Evolutionary conservation across 1,140 invertebrate species (phyloP).

Genomic region (Aphaenogaster rudis): DNA sequence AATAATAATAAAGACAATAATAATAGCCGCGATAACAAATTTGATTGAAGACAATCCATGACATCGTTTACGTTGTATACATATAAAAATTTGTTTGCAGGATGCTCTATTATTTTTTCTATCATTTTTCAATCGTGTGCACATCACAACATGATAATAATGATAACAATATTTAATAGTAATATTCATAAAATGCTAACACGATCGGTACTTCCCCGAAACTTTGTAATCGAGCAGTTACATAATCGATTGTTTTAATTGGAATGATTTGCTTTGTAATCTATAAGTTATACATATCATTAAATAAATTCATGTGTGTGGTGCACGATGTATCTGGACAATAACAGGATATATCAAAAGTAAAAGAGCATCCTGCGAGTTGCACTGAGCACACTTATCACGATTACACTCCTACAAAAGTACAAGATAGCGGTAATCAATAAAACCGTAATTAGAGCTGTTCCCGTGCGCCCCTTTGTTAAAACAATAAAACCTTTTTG

Average conservation of each 20-base stretch:
- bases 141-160: not conserved
- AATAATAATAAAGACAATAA: slow-evolving; percentile 53
- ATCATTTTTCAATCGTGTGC: not conserved
- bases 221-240: not conserved
- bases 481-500: slow-evolving; percentile 4
- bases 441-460: slow-evolving; percentile 18
- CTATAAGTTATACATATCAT: not conserved
- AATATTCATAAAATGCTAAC: slow-evolving; percentile 19
- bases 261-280: slow-evolving; percentile 23
- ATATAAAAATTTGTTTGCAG: slow-evolving; percentile 62
- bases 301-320: not conserved
- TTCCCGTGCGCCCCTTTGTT: not conserved
- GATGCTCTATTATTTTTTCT: slow-evolving; percentile 50
- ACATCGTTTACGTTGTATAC: slow-evolving; percentile 39
- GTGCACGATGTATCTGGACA: not conserved
- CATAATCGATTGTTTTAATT: not conserved
- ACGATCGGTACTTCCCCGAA: not conserved
- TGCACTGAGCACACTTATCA: slow-evolving; percentile 43
- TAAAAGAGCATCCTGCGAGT: slow-evolving; percentile 56
- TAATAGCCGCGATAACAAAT: slow-evolving; percentile 70
- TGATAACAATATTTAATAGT: slow-evolving; percentile 12
- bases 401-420: slow-evolving; percentile 46
- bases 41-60: slow-evolving; percentile 68
- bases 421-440: slow-evolving; percentile 41
- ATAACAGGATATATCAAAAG: not conserved